Conservation (phyloP, 1,140 invertebrate genomes). For the Sycophila sp. region DNA sequence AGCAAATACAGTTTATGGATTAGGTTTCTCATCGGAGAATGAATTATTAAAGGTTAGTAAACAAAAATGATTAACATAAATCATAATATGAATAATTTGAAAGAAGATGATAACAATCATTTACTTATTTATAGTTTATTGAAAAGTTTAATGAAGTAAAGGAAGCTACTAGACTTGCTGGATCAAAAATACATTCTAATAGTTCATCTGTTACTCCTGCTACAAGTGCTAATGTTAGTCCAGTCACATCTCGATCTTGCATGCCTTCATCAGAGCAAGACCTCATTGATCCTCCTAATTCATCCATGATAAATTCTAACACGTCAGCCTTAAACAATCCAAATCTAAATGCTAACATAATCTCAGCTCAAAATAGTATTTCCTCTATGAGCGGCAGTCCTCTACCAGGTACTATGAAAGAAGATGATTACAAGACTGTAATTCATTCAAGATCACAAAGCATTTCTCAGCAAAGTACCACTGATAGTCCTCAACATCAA, state of each 20-base stretch:
- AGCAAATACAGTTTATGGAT: slow-evolving; percentile 96
- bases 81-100: neutral
- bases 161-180: slow-evolving; percentile 84
- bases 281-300: slow-evolving; percentile 67
- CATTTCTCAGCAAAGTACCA: slow-evolving; percentile 63
- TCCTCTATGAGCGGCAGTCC: slow-evolving; percentile 65
- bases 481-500: slow-evolving; percentile 64
- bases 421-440: slow-evolving; percentile 63
- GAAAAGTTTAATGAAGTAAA: slow-evolving; percentile 99
- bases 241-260: slow-evolving; percentile 76
- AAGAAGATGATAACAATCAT: neutral
- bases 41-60: slow-evolving; percentile 86
- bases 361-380: slow-evolving; percentile 63
- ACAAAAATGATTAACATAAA: neutral
- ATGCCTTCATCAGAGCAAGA: slow-evolving; percentile 64
- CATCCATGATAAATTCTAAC: slow-evolving; percentile 64
- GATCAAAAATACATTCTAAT: slow-evolving; percentile 75
- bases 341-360: slow-evolving; percentile 62
- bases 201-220: slow-evolving; percentile 82
- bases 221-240: slow-evolving; percentile 86
- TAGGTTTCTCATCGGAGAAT: slow-evolving; percentile 94
- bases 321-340: slow-evolving; percentile 62
- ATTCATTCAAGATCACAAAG: slow-evolving; percentile 64
- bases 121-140: slow-evolving; percentile 81
- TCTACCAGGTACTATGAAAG: slow-evolving; percentile 59